Base-by-base conservation (phyloP, 2,888 invertebrate genomes). In the Acanthosepion pharaonis region DNA sequence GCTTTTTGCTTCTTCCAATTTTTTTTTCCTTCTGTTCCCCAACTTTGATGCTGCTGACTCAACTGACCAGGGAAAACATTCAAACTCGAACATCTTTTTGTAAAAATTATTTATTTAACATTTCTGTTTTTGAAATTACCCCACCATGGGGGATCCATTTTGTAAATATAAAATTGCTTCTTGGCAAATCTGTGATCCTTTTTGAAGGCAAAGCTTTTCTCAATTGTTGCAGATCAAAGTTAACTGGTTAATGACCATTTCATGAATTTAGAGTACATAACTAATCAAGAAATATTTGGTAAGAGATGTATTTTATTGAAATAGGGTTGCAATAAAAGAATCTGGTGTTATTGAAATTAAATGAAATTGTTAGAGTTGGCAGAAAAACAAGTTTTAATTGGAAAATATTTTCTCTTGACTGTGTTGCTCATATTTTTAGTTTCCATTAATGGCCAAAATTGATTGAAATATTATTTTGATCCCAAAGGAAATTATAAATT, bases 181-280 rank as follows among this genome's bases (percentile, higher is more conserved):
- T 78, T 78, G n/a, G 78, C 78, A 78, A 78, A 78, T 78, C 78
- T 78, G 78, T 78, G 78, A 78, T 78, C 78, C 42, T 78, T 78
- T 78, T 78, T 78, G n/a, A 78, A 78, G 33, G n/a, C n/a, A 78
- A 33, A n/a, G n/a, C 78, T 78, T n/a, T 78, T 78, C 78, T 78
- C 78, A n/a, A 33, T 78, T 78, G 78, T 15, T 78, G 15, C n/a
- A n/a, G 78, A n/a, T n/a, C 78, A 78, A n/a, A n/a, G n/a, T 78
- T 78, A 33, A 78, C 78, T 33, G 78, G 42, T 42, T n/a, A 33
- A 18, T 78, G 11, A 78, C 15, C 78, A 78, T 78, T 78, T 78
- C 18, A 78, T 33, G n/a, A 78, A 78, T 78, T 78, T 78, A n/a
- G 11, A 15, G 78, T 78, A 4, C 33, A 33, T 78, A n/a, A 78